These are phyloP conservation scores for Helicoverpa assulta DNA, from an alignment of 2,888 invertebrate species.

Conservation along the genomic window DNA sequence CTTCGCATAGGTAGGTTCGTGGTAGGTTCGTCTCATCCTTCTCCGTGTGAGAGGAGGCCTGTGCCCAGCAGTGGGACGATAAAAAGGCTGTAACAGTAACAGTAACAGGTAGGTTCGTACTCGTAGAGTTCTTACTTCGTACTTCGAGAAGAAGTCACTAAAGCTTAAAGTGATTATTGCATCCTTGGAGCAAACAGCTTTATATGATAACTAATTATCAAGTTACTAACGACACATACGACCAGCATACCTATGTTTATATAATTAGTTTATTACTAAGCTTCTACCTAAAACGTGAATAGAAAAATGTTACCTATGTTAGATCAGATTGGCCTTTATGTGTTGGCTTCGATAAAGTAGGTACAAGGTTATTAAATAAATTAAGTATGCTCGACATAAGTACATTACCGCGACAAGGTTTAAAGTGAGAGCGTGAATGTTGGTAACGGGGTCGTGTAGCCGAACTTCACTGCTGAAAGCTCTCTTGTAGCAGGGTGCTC, in stretches of 20 bases:
- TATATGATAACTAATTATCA: background rate
- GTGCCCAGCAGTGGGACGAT: too few relatives aligned
- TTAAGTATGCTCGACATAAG: conserved; percentile 34
- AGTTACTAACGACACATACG: background rate
- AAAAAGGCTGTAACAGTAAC: too few relatives aligned
- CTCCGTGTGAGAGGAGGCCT: too few relatives aligned
- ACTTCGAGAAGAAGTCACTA: too few relatives aligned
- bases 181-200: background rate
- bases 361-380: conserved; percentile 45
- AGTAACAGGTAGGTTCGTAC: too few relatives aligned
- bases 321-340: conserved; percentile 12
- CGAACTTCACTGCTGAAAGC: conserved; percentile 76
- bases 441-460: conserved; percentile 72
- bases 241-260: background rate
- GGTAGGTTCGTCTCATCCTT: too few relatives aligned
- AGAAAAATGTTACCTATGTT: conserved; percentile 1
- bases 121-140: too few relatives aligned
- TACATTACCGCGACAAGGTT: conserved; percentile 53
- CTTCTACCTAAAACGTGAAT: background rate
- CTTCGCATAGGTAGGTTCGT: too few relatives aligned
- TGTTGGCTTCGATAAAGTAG: conserved; percentile 5
- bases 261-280: background rate
- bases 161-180: background rate
- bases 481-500: conserved; percentile 76
- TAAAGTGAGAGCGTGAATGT: conserved; percentile 74